Percentiles rank a stretch among this genome's conserved stretches.
Conservation (phyloP, 2,113 vertebrate genomes). For the Caretta caretta region DNA sequence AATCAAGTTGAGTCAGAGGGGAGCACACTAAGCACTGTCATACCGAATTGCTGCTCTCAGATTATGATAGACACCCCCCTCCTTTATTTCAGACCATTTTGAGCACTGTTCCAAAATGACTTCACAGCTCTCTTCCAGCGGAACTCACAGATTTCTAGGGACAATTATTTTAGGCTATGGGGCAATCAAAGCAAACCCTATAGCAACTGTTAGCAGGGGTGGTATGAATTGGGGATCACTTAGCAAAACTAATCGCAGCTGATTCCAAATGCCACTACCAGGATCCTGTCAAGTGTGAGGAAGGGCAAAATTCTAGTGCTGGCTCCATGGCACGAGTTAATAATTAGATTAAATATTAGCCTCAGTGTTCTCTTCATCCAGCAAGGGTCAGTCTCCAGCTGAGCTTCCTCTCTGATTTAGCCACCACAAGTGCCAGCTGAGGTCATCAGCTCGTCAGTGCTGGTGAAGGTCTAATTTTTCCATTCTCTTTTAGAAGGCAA, state of each 20-base stretch:
- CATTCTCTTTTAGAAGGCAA: neutral
- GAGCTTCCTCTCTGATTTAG: neutral
- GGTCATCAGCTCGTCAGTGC: neutral
- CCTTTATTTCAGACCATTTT: accelerated
- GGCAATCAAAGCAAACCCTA: neutral
- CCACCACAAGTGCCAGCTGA: neutral
- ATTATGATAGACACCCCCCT: too few relatives aligned
- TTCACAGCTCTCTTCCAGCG: neutral
- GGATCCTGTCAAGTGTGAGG: neutral
- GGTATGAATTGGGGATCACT: neutral
- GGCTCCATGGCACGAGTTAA: too few relatives aligned
- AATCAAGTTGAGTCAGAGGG: too few relatives aligned
- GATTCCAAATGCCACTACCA: neutral
- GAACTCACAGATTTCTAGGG: neutral
- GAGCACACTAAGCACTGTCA: too few relatives aligned
- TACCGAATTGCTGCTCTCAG: too few relatives aligned
- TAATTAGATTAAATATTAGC: neutral
- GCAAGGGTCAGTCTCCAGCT: neutral
- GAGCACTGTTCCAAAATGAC: neutral
- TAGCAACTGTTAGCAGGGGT: neutral
- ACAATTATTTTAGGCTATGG: neutral
- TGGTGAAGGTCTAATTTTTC: neutral
- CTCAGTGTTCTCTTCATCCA: neutral
- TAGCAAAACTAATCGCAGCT: neutral
- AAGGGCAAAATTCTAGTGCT: neutral